Percentiles rank a stretch among this genome's conserved stretches.
These are phyloP conservation scores for Philantomba maxwellii DNA, from an alignment of 2,113 vertebrate genomes.

Conservation along the genomic window DNA sequence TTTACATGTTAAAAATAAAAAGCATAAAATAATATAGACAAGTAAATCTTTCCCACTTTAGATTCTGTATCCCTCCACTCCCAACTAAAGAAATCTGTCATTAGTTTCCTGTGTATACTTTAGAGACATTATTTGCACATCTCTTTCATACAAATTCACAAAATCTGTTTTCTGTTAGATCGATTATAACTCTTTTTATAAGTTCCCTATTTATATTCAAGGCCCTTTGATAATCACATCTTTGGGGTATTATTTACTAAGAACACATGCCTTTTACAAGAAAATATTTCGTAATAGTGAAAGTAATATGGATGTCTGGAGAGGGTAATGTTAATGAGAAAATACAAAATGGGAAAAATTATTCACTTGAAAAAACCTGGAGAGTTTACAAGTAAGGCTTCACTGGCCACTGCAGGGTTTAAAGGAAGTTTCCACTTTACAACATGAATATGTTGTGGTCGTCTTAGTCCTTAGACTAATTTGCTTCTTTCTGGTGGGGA, in stretches of 20 bases:
- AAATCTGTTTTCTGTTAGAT: background rate
- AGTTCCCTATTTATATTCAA: background rate
- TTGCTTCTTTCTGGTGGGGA: conserved; percentile 68
- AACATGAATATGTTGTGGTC: background rate
- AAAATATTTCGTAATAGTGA: conserved; percentile 28
- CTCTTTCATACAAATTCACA: background rate
- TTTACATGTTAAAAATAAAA: conserved; percentile 21
- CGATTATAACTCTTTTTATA: background rate
- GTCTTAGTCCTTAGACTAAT: conserved; percentile 62
- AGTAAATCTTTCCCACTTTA: background rate
- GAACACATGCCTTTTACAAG: background rate
- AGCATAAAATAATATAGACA: background rate
- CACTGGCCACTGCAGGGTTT: background rate
- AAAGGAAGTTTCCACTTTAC: conserved; percentile 46
- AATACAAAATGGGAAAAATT: conserved; percentile 35
- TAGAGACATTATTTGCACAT: background rate
- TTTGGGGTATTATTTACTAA: conserved; percentile 26
- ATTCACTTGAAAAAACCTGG: conserved; percentile 45
- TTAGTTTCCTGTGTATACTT: background rate
- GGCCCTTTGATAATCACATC: background rate
- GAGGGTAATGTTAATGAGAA: conserved; percentile 43
- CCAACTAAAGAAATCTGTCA: background rate
- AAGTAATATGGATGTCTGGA: conserved; percentile 4
- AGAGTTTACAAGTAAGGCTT: conserved; percentile 50
- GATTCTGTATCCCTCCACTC: background rate